phyloP scores from a whole-genome alignment of 2,113 vertebrate genomes.

The Hyperoodon ampullatus region DNA sequence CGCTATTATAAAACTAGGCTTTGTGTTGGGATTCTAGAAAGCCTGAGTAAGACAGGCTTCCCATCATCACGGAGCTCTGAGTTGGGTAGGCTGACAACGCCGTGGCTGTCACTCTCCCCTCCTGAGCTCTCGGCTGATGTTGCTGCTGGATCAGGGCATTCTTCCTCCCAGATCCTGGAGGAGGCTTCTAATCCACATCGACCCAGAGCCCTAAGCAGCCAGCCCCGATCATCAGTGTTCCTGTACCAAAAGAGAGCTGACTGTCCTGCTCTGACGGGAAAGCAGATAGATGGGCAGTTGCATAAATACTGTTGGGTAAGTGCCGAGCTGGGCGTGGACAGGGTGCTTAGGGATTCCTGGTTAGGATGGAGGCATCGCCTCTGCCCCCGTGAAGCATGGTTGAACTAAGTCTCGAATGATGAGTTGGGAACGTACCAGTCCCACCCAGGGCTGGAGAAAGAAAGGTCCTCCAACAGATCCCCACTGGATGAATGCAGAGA shows the following conservation, averaged over 20 bases:
- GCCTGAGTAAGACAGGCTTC: not conserved
- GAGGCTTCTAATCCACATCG: not conserved
- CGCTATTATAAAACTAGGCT: not conserved
- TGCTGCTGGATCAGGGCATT: not conserved
- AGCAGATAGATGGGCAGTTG: rapidly evolving
- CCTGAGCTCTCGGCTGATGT: no score
- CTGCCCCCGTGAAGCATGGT: rapidly evolving
- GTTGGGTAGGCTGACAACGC: rapidly evolving
- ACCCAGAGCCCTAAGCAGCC: no score
- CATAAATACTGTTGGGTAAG: rapidly evolving
- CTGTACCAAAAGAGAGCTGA: not conserved
- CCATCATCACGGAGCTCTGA: not conserved
- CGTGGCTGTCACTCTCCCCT: rapidly evolving
- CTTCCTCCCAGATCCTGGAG: not conserved
- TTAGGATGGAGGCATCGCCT: not conserved
- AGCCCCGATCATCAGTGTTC: not conserved
- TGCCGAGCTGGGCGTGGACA: rapidly evolving
- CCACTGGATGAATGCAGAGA: not conserved
- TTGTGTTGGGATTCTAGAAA: not conserved
- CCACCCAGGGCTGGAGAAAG: not conserved
- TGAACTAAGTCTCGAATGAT: not conserved
- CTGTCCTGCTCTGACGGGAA: not conserved
- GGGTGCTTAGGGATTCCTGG: not conserved
- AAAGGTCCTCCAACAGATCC: not conserved
- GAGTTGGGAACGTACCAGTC: not conserved